Conservation (phyloP, 2,797 vertebrate species). For the Poeciliopsis gracilis region DNA sequence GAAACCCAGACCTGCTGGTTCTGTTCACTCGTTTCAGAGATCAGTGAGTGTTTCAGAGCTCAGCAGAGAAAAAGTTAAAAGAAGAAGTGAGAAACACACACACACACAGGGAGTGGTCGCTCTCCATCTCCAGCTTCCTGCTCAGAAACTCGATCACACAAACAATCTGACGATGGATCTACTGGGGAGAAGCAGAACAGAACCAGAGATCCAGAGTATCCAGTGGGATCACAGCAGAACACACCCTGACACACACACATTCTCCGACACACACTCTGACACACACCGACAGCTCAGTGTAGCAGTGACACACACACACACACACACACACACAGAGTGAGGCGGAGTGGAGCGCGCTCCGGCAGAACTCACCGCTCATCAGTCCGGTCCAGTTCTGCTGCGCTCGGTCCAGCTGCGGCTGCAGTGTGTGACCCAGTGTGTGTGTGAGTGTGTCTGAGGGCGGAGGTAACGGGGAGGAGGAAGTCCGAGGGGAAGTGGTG, state of each 20-base stretch:
- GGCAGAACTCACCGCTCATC: slow-evolving; percentile 56
- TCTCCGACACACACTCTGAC: not conserved
- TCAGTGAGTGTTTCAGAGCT: not conserved
- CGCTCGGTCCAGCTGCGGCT: slow-evolving; percentile 28
- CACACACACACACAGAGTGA: not conserved
- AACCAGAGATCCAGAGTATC: slow-evolving; percentile 21
- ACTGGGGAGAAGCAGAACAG: slow-evolving; percentile 16
- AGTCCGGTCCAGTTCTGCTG: slow-evolving; percentile 50
- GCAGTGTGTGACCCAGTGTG: not conserved
- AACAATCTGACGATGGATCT: slow-evolving; percentile 24
- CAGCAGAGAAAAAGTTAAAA: slow-evolving; percentile 1
- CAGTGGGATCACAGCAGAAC: slow-evolving; percentile 9
- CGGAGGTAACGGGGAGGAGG: slow-evolving; percentile 52
- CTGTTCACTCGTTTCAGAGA: not conserved
- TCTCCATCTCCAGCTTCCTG: slow-evolving; percentile 37
- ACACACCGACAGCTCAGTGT: not conserved
- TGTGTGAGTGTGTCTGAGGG: slow-evolving; percentile 17
- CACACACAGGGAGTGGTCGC: slow-evolving; percentile 52
- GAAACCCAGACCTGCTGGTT: not conserved
- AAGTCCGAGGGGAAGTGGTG: slow-evolving; percentile 58
- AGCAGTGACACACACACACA: not conserved
- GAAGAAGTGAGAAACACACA: slow-evolving; percentile 18
- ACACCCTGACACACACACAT: not conserved
- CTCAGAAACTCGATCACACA: slow-evolving; percentile 4
- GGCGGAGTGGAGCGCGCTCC: too few relatives aligned